Base-by-base conservation (phyloP, 2,888 invertebrate species). In the Oligia fasciuncula region DNA sequence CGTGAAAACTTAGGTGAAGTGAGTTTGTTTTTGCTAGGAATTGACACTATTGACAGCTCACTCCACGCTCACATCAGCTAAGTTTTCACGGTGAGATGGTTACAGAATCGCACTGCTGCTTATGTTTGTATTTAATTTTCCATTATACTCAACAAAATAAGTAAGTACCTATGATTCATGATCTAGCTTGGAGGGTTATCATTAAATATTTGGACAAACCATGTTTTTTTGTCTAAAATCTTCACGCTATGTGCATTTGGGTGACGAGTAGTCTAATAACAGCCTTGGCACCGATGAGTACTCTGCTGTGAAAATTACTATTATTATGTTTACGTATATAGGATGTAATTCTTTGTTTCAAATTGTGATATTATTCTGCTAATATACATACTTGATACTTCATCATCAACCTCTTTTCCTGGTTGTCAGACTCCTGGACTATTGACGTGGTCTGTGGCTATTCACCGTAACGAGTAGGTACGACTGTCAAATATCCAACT, bases 221-320 rank as follows among this genome's bases (percentile, higher is more conserved):
- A 62, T 73, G 29, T 72, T 73, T 63, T 88, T 81, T 87, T 80
- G 79, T 78, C 23, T 75, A 79, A 81, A 78, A 83, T 85, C 81
- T 88, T 88, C 87, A 88, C 83, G 88, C 80, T 83, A 63, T 11
- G 17, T 86, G 88, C 63, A 17, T 70, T 75, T 62, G 40, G 88
- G 85, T 88, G 88, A 89, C 79, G 77, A 79, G 49, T 73, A 86
- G 51, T 67, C 17, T 66, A 77, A 76, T 75, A 43, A 51, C 62
- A 81, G 71, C 88, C 88, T 88, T 89, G 88, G 76, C 88, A 85
- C 43, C 6, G 11, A 72, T 88, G 73, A 43, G 68, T 78, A 76
- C 67, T 89, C 84, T 49, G 19, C 51, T 73, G 73, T 76, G 46
- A 72, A 76, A 69, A 80, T 57, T 62, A 66, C n/a, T 73, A 69